A percentile compares a stretch with the other conserved stretches of the same genome.
phyloP scores from a whole-genome alignment of 1,140 invertebrate genomes.

The Drosophila murphyi region DNA sequence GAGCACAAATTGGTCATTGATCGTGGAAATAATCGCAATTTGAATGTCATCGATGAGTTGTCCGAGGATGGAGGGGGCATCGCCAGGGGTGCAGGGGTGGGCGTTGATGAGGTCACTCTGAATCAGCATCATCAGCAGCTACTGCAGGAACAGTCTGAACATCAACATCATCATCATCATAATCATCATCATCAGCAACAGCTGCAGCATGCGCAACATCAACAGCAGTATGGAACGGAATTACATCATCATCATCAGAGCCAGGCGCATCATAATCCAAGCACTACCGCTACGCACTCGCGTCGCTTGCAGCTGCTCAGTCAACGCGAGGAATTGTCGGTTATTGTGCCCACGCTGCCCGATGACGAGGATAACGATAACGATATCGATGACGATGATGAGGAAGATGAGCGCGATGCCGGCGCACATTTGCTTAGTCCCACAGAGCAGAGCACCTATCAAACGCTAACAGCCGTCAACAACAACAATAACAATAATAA shows the following conservation, averaged over 20 bases:
- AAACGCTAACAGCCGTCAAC: conserved; percentile 94
- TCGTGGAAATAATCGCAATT: conserved; percentile 13
- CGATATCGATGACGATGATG: conserved; percentile 85
- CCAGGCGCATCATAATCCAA: conserved; percentile 13
- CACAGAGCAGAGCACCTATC: conserved; percentile 92
- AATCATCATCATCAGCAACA: not conserved
- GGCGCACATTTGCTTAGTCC: conserved; percentile 87
- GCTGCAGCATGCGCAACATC: not conserved
- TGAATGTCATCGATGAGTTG: conserved; percentile 57
- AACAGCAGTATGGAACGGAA: conserved; percentile 29
- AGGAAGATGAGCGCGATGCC: conserved; percentile 81
- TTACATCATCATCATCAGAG: conserved; percentile 33
- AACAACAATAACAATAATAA: too few species aligned
- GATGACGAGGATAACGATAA: conserved; percentile 86
- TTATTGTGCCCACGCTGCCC: conserved; percentile 88
- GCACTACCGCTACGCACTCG: too few species aligned
- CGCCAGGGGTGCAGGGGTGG: conserved; percentile 48
- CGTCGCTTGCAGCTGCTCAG: too few species aligned
- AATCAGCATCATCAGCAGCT: conserved; percentile 75
- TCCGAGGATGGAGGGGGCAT: conserved; percentile 54
- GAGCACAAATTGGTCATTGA: conserved; percentile 69
- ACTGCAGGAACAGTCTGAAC: conserved; percentile 49
- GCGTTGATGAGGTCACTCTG: conserved; percentile 67
- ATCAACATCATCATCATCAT: conserved; percentile 1
- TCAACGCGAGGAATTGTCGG: conserved; percentile 86